A percentile compares a stretch with the other conserved stretches of the same genome.
Conservation (phyloP, 1,140 invertebrate genomes). For the Cherax destructor region DNA sequence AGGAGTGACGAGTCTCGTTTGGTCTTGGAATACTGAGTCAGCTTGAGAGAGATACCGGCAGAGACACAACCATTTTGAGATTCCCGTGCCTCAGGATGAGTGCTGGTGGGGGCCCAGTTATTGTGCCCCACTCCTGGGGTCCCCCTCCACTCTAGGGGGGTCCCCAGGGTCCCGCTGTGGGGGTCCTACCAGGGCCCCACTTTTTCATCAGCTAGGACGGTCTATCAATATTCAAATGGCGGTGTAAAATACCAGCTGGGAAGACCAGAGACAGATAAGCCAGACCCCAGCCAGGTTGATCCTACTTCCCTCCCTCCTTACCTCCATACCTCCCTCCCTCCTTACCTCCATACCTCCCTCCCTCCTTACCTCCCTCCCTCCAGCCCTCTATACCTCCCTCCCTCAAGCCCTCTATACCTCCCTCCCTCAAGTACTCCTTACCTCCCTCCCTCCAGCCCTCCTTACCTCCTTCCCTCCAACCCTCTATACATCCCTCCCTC, state of each 20-base stretch:
- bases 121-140: not conserved
- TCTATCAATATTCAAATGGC: conserved; percentile 57
- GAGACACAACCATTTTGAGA: not conserved
- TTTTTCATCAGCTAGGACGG: not conserved
- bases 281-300: not conserved
- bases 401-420: not conserved
- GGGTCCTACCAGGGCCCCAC: not conserved
- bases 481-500: too few relatives aligned
- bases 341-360: not conserved
- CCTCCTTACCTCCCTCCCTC: not conserved
- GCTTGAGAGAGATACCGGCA: not conserved
- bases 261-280: conserved; percentile 36
- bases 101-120: not conserved
- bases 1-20: not conserved
- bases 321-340: not conserved
- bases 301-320: not conserved
- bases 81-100: not conserved
- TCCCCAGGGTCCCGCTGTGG: too few relatives aligned
- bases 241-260: conserved; percentile 35
- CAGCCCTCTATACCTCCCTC: not conserved
- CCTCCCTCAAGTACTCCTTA: not conserved
- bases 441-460: not conserved
- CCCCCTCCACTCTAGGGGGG: too few relatives aligned
- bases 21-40: not conserved
- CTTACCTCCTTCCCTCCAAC: not conserved